A percentile compares a stretch with the other conserved stretches of the same genome.
Evolutionary conservation across 2,797 vertebrate genomes (phyloP).

Genomic region (Cercopithecus neglectus): DNA sequence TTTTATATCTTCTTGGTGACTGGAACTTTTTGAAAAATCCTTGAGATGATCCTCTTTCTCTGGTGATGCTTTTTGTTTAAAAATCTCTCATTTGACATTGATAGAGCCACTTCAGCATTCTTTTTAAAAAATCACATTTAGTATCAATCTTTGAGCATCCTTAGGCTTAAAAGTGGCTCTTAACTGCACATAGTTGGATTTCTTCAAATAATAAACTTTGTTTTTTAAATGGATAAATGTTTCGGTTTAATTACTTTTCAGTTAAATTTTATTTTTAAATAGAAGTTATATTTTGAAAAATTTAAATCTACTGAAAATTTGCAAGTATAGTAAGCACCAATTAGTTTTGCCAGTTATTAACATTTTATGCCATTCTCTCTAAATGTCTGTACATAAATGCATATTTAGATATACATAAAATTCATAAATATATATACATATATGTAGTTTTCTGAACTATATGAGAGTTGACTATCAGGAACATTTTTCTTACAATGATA

Average conservation of each 20-base stretch:
- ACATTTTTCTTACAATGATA: not conserved
- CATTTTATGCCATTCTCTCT: not conserved
- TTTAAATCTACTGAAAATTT: conserved; percentile 7
- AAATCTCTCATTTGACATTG: not conserved
- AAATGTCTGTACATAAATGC: not conserved
- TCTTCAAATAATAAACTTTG: not conserved
- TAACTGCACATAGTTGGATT: not conserved
- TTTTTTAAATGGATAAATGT: not conserved
- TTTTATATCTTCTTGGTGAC: not conserved
- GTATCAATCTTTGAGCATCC: not conserved
- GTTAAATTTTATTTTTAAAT: not conserved
- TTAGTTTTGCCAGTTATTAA: not conserved
- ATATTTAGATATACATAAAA: not conserved
- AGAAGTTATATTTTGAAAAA: not conserved
- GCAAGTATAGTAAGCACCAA: not conserved
- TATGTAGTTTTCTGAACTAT: not conserved
- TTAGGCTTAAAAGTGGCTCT: conserved; percentile 15
- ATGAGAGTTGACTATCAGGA: not conserved
- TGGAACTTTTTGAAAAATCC: conserved; percentile 5
- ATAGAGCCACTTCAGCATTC: not conserved
- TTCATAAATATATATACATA: not conserved
- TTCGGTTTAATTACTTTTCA: not conserved
- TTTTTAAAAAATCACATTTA: not conserved
- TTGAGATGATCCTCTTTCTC: not conserved
- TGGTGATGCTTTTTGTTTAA: not conserved